Evolutionary conservation across 2,888 invertebrate genomes (phyloP).

Genomic region (Mythimna vitellina): DNA sequence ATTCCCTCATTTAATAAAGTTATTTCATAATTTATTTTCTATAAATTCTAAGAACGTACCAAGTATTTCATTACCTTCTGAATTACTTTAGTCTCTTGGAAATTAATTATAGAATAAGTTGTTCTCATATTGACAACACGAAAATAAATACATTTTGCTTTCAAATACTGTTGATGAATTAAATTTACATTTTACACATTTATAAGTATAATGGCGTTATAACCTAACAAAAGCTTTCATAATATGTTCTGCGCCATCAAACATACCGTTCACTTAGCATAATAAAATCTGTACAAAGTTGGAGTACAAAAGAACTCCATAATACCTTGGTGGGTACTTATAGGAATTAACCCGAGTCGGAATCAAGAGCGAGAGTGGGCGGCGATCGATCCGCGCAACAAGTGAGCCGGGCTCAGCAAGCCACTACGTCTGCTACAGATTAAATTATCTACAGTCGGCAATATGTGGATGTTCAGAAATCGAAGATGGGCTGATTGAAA

Average conservation of each 20-base stretch:
- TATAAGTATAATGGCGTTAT: background rate
- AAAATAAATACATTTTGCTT: background rate
- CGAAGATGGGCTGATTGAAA: conserved; percentile 2
- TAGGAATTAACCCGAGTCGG: conserved; percentile 76
- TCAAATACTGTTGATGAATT: background rate
- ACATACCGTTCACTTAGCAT: conserved; percentile 45
- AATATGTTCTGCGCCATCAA: conserved; percentile 13
- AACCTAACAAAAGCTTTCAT: conserved; percentile 14
- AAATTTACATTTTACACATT: background rate
- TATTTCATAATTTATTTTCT: background rate
- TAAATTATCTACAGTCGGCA: conserved; percentile 28
- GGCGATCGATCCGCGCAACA: conserved; percentile 81
- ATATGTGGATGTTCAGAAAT: conserved; percentile 22
- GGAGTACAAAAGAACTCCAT: conserved; percentile 64
- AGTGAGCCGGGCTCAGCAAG: conserved; percentile 68
- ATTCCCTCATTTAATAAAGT: conserved; percentile 5
- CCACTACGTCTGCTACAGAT: conserved; percentile 58
- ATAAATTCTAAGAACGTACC: background rate
- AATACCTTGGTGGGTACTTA: conserved; percentile 71
- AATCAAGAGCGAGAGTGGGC: conserved; percentile 74
- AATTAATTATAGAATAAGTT: background rate
- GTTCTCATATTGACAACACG: background rate
- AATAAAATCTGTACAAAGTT: conserved; percentile 56
- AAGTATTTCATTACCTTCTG: conserved; percentile 1
- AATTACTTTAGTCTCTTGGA: conserved; percentile 2